Conservation (phyloP, 2,888 invertebrate species). For the Tenthredo distinguenda region DNA sequence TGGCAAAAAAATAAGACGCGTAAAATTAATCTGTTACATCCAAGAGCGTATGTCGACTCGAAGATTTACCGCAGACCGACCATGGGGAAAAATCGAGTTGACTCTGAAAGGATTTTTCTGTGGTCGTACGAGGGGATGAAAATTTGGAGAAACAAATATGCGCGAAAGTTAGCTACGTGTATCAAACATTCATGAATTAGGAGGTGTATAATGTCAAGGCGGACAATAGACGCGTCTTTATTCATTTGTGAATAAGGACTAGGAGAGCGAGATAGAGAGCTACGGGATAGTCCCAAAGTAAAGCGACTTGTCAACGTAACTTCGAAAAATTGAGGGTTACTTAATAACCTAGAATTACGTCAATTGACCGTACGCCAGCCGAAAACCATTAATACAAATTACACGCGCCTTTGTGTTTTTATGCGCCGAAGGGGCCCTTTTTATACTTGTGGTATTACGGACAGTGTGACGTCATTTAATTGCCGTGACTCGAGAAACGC, state of each 20-base stretch:
- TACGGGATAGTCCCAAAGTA: neutral
- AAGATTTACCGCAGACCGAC: neutral
- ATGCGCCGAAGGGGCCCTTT: slow-evolving; percentile 48
- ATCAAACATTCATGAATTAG: neutral
- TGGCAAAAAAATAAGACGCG: slow-evolving; percentile 60
- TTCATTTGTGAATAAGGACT: neutral
- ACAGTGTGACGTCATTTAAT: slow-evolving; percentile 54
- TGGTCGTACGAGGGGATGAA: neutral
- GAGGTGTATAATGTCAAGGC: neutral
- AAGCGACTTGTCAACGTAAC: slow-evolving; percentile 49
- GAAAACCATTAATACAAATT: slow-evolving; percentile 64
- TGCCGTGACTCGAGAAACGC: slow-evolving; percentile 51
- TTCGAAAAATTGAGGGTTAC: slow-evolving; percentile 55
- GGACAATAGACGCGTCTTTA: neutral
- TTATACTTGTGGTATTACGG: slow-evolving; percentile 11
- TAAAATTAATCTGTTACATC: slow-evolving; percentile 61
- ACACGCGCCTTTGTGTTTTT: slow-evolving; percentile 58
- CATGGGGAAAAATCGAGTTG: neutral
- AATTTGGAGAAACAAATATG: neutral
- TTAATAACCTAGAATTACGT: slow-evolving; percentile 64
- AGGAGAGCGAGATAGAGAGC: neutral
- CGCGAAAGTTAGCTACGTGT: neutral
- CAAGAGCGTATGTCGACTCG: slow-evolving; percentile 30
- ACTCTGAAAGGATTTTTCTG: neutral
- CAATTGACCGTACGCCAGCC: slow-evolving; percentile 57